Percentiles rank a stretch among this genome's conserved stretches.
These are phyloP conservation scores for Chrysotoxum bicinctum DNA, from an alignment of 2,888 invertebrate genomes.

Conservation along the genomic window DNA sequence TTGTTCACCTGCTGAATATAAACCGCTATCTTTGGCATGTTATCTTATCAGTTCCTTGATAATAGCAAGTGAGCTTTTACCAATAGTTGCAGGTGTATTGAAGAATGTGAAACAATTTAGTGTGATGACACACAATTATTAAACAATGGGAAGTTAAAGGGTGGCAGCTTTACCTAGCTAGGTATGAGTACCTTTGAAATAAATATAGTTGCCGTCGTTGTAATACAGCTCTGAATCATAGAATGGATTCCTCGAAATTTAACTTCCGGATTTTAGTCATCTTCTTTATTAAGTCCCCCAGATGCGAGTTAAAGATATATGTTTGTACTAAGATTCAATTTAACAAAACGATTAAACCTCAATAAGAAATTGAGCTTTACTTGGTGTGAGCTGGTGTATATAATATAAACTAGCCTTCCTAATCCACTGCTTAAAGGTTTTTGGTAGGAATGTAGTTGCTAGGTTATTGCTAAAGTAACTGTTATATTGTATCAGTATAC, in stretches of 20 bases:
- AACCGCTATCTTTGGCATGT: constrained; percentile 48
- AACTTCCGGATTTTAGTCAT: constrained; percentile 21
- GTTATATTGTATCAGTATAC: too few relatives aligned
- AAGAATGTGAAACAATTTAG: not conserved
- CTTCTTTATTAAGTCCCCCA: too few relatives aligned
- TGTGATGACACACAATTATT: constrained; percentile 28
- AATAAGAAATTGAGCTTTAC: too few relatives aligned
- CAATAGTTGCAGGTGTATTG: constrained; percentile 32
- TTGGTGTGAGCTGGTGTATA: too few relatives aligned
- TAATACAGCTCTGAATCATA: constrained; percentile 52
- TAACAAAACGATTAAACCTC: too few relatives aligned
- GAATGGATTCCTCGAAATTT: constrained; percentile 42
- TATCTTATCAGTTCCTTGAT: constrained; percentile 63
- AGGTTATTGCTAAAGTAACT: too few relatives aligned
- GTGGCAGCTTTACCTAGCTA: not conserved
- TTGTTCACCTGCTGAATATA: constrained; percentile 62
- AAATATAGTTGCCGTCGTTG: not conserved
- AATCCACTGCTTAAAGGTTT: too few relatives aligned
- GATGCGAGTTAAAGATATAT: too few relatives aligned
- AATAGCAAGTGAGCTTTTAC: constrained; percentile 51
- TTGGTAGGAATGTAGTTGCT: too few relatives aligned
- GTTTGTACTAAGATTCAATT: too few relatives aligned
- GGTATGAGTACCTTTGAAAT: not conserved
- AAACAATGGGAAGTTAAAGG: constrained; percentile 21
- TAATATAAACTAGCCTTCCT: too few relatives aligned